Base-by-base conservation (phyloP, 2,888 invertebrate species). In the Rhingia campestris region DNA sequence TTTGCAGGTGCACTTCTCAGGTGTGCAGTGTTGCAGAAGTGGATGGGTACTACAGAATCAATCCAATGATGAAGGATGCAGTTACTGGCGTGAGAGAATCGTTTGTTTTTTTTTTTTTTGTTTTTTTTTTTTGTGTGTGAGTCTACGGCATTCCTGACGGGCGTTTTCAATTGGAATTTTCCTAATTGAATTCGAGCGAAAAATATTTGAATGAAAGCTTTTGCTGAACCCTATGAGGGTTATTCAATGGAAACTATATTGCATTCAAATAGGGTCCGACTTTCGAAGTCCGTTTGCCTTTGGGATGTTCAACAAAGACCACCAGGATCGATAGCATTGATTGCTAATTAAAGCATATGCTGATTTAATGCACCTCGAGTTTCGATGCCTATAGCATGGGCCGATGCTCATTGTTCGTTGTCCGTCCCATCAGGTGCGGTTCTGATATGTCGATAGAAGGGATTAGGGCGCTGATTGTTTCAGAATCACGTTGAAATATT, bases 151-250 rank as follows among this genome's bases (percentile, higher is more conserved):
- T 9, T 7, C 41, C 59, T 30, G 58, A 58, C 22, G 67, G 49
- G 51, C 43, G n/a, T 49, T 81, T 59, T 70, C 80, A 69, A 80
- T 74, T 80, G 84, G 80, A 80, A 80, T 84, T 84, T n/a, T 84
- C 37, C 74, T 75, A 80, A 84, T 80, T 84, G 84, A 84, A 84
- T 80, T 80, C 70, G 37, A 80, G 74, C 70, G 75, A 54, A 70
- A 84, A 80, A 70, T 75, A 70, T 70, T 84, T 80, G 59, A 80
- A 56, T 64, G 39, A 56, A 63, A 51, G 45, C 66, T 54, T 56
- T 53, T 69, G 63, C 49, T 49, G 12, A 66, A 33, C 56, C 7
- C 30, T 12, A 58, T 53, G 49, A 53, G 58, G 47, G 37, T 37
- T 22, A 66, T 43, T 67, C 66, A 67, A 67, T 45, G 61, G 63